Base-by-base conservation (phyloP, 1,140 invertebrate species). In the Dendrolimus punctatus region DNA sequence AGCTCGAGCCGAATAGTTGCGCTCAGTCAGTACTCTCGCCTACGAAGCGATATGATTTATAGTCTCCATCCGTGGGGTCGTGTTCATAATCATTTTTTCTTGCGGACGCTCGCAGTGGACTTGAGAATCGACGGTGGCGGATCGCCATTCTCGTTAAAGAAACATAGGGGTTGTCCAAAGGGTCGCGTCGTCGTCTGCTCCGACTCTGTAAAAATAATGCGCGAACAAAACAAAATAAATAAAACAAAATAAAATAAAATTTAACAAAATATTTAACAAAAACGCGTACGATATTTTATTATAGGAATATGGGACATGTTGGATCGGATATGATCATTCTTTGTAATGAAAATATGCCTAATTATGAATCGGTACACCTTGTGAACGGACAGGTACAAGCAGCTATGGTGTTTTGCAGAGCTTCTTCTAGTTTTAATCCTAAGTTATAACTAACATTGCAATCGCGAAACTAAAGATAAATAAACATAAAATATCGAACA, bases 111-210 rank as follows among this genome's bases (percentile, higher is more conserved):
- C 70, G 79, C 83, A 65, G 80, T 82, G 61, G 81, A 70, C 72
- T 87, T 87, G 66, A 81, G 73, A 68, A 88, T 85, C 42, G 87
- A 82, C 57, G 88, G 88, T 58, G 88, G 82, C 45, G 86, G 80
- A 71, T 90, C 89, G 71, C 88, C 90, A 61, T 90, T 89, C 69
- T 90, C 89, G 63, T 86, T 85, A 57, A 87, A 73, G 71, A 94
- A 87, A 84, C 91, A 90, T 73, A 94, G 79, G 40, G 93, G 93
- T 70, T 93, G 92, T 68, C 93, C 93, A 74, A 94, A 94, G 41
- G 92, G 92, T 77, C 93, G 90, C 60, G 90, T 92, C 60, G 90
- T 91, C 49, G 90, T 91, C 75, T 85, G 84, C 71, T 90, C 89
- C 70, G 89, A 83, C 71, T 89, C 85, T 88, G 87, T 45, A 88